Evolutionary conservation across 1,140 invertebrate genomes (phyloP).

Genomic region (Zophobas atratus): DNA sequence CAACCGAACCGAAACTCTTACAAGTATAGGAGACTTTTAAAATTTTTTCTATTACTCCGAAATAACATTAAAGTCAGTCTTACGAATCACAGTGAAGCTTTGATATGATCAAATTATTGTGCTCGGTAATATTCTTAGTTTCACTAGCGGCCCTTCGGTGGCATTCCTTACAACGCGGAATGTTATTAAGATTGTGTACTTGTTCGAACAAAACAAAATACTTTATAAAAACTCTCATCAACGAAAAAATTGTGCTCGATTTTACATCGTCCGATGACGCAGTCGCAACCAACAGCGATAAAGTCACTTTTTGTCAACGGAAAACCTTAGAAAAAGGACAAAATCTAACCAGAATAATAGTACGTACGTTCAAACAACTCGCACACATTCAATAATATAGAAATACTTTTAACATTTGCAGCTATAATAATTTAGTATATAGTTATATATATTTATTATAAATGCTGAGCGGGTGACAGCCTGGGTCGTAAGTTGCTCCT

Average conservation of each 20-base stretch:
- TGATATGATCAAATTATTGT: slow-evolving; percentile 70
- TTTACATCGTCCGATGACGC: slow-evolving; percentile 52
- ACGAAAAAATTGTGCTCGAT: slow-evolving; percentile 45
- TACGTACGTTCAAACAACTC: slow-evolving; percentile 61
- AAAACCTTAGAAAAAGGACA: slow-evolving; percentile 57
- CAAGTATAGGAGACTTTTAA: slow-evolving; percentile 55
- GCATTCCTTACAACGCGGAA: slow-evolving; percentile 46
- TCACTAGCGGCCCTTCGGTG: slow-evolving; percentile 26
- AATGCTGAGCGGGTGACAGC: slow-evolving; percentile 67
- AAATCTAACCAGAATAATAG: slow-evolving; percentile 60
- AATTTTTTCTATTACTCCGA: slow-evolving; percentile 63
- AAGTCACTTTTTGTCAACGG: slow-evolving; percentile 55
- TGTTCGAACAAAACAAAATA: slow-evolving; percentile 33
- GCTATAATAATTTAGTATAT: slow-evolving; percentile 63
- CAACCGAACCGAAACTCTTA: slow-evolving; percentile 38
- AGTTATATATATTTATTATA: slow-evolving; percentile 63
- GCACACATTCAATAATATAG: slow-evolving; percentile 64
- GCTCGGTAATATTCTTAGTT: slow-evolving; percentile 63
- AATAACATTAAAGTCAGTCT: slow-evolving; percentile 69
- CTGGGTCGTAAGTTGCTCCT: slow-evolving; percentile 63
- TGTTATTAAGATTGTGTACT: slow-evolving; percentile 39
- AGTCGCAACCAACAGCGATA: slow-evolving; percentile 58
- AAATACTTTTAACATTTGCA: slow-evolving; percentile 66
- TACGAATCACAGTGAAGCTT: slow-evolving; percentile 69
- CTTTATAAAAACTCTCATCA: slow-evolving; percentile 7